Percentiles rank a stretch among this genome's conserved stretches.
These are phyloP conservation scores for Drosophila pseudotakahashii DNA, from an alignment of 2,888 invertebrate species.

Conservation along the genomic window DNA sequence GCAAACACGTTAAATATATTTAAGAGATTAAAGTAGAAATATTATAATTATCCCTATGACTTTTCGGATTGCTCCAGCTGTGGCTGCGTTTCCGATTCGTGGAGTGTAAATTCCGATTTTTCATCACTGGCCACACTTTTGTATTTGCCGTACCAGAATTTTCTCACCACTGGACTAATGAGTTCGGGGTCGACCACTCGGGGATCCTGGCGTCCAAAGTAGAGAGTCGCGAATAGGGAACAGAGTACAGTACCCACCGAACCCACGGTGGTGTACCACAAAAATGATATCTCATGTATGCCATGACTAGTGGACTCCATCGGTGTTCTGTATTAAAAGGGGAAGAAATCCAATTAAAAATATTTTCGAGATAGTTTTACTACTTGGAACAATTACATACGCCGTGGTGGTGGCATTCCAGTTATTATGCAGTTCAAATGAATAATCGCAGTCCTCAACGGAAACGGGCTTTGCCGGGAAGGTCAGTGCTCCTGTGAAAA, in stretches of 20 bases:
- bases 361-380: not conserved
- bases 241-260: slow-evolving; percentile 86
- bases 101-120: slow-evolving; percentile 17
- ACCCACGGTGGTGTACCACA: slow-evolving; percentile 89
- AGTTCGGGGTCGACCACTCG: slow-evolving; percentile 86
- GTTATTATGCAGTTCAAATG: slow-evolving; percentile 42
- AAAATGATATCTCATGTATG: slow-evolving; percentile 87
- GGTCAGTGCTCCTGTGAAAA: slow-evolving; percentile 86
- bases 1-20: slow-evolving; percentile 10
- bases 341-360: not conserved
- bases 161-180: slow-evolving; percentile 87
- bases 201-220: slow-evolving; percentile 85
- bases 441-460: slow-evolving; percentile 66
- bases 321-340: slow-evolving; percentile 14
- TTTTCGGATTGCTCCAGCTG: slow-evolving; percentile 24
- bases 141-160: slow-evolving; percentile 81
- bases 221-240: slow-evolving; percentile 86
- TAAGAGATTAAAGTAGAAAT: slow-evolving; percentile 2
- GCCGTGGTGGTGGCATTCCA: slow-evolving; percentile 53
- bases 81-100: slow-evolving; percentile 31
- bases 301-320: slow-evolving; percentile 24
- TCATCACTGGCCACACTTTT: slow-evolving; percentile 46
- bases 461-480: slow-evolving; percentile 68
- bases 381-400: slow-evolving; percentile 43
- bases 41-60: not conserved